A percentile compares a stretch with the other conserved stretches of the same genome.
Evolutionary conservation across 2,888 invertebrate genomes (phyloP).

Genomic region (Microplitis deprimator): DNA sequence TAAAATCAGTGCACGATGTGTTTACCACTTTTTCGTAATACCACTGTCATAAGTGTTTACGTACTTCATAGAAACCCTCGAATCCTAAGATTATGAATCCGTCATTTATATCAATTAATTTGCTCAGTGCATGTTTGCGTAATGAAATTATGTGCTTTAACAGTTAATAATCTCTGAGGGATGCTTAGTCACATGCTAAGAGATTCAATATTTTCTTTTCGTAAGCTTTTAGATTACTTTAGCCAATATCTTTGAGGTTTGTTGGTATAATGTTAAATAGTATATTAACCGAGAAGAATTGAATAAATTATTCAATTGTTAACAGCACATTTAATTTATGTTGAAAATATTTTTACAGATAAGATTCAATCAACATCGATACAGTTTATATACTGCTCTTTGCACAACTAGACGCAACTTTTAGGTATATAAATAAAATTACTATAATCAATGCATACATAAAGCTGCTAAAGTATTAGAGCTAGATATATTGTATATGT

Average conservation of each 20-base stretch:
- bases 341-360: too few species aligned
- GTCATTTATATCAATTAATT: conserved; percentile 56
- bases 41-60: conserved; percentile 6
- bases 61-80: conserved; percentile 2
- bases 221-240: conserved; percentile 21
- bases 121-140: conserved; percentile 52
- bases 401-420: too few species aligned
- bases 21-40: conserved; percentile 24
- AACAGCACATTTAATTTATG: too few species aligned
- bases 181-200: conserved; percentile 62
- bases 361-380: too few species aligned
- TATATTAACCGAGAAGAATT: neutral
- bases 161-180: conserved; percentile 65
- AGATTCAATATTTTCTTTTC: neutral
- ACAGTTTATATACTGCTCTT: too few species aligned
- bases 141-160: conserved; percentile 63
- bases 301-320: too few species aligned
- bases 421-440: neutral
- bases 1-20: conserved; percentile 24
- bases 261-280: conserved; percentile 15
- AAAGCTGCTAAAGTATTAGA: conserved; percentile 39
- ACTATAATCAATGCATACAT: conserved; percentile 15
- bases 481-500: conserved; percentile 37
- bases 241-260: conserved; percentile 13
- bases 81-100: neutral